Conservation (phyloP, 2,888 invertebrate species). For the Podabrus alpinus region DNA sequence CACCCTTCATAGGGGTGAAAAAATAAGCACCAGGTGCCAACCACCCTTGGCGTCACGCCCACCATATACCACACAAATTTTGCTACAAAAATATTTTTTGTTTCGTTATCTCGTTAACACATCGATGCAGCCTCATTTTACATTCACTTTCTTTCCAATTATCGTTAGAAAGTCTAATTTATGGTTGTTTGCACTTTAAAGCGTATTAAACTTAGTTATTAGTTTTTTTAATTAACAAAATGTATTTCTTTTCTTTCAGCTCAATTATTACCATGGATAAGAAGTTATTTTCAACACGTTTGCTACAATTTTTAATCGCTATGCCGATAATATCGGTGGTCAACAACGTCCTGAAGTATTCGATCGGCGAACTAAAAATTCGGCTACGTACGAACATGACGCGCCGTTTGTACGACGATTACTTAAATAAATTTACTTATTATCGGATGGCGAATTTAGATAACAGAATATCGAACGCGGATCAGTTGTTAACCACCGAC, state of each 20-base stretch:
- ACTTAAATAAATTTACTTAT: slow-evolving; percentile 94
- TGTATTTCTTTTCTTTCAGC: slow-evolving; percentile 60
- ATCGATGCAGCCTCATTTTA: not conserved
- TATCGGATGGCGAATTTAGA: slow-evolving; percentile 96
- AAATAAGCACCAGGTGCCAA: no score
- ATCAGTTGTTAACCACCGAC: slow-evolving; percentile 93
- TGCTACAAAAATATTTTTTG: not conserved
- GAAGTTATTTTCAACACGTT: slow-evolving; percentile 71
- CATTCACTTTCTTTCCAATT: not conserved
- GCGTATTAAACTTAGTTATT: not conserved
- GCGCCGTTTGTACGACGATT: slow-evolving; percentile 84
- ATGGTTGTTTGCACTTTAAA: not conserved
- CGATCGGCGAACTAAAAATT: slow-evolving; percentile 90
- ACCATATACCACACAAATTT: no score
- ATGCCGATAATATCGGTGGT: slow-evolving; percentile 92
- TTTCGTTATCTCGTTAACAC: not conserved
- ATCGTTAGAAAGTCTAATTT: not conserved
- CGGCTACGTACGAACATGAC: slow-evolving; percentile 89
- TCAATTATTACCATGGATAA: slow-evolving; percentile 90
- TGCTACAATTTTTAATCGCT: slow-evolving; percentile 78
- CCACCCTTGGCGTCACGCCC: no score
- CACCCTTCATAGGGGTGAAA: no score
- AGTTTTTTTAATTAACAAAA: not conserved
- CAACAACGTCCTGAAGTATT: slow-evolving; percentile 93
- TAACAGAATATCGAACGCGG: slow-evolving; percentile 92